Evolutionary conservation across 2,113 vertebrate genomes (phyloP).

Genomic region (Varanus salvator): DNA sequence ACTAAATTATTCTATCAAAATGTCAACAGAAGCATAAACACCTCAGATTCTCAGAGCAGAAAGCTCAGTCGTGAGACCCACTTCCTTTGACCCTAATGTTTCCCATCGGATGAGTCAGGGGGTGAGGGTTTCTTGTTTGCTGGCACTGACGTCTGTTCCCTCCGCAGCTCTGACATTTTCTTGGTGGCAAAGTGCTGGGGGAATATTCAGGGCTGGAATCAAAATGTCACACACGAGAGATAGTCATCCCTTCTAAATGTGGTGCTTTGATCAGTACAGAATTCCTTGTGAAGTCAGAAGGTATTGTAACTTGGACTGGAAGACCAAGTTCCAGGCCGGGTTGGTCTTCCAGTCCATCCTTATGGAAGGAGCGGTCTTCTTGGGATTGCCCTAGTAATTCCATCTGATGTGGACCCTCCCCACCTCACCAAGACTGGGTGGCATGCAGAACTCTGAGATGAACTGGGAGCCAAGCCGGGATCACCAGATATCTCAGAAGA

Average conservation of each 20-base stretch:
- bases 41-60: background rate
- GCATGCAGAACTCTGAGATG: too few species aligned
- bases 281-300: background rate
- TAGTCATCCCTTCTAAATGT: background rate
- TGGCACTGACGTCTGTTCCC: background rate
- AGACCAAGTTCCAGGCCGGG: background rate
- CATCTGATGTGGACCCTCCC: too few species aligned
- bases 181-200: background rate
- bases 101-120: background rate
- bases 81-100: background rate
- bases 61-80: background rate
- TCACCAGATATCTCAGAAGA: too few species aligned
- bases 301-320: background rate
- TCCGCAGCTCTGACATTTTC: background rate
- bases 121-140: too few species aligned
- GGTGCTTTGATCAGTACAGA: too few species aligned
- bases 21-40: conserved; percentile 1
- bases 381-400: too few species aligned
- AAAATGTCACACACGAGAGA: background rate
- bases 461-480: too few species aligned
- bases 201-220: background rate
- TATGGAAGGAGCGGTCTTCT: too few species aligned
- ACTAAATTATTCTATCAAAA: background rate
- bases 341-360: background rate
- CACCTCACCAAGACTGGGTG: too few species aligned